Conservation (phyloP, 2,888 invertebrate genomes). For the Pseudococcus jackbeardsleyi region DNA sequence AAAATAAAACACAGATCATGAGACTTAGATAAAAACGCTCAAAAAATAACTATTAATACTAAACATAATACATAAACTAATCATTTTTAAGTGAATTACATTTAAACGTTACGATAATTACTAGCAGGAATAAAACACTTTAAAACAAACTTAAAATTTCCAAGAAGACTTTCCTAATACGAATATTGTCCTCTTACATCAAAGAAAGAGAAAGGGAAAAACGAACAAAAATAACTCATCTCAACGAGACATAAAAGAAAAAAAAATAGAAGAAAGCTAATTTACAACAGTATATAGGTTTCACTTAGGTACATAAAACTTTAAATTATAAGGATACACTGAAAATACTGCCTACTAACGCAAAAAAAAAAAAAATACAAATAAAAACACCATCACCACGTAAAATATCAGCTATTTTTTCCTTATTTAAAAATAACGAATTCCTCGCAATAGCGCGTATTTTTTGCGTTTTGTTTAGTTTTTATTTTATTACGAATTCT, state of each 20-base stretch:
- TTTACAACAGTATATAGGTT: conserved; percentile 60
- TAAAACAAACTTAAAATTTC: conserved; percentile 63
- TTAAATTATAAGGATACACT: conserved; percentile 58
- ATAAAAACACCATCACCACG: conserved; percentile 64
- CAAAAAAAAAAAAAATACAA: conserved; percentile 58
- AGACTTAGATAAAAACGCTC: conserved; percentile 65
- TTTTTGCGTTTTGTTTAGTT: conserved; percentile 29
- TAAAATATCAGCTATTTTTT: conserved; percentile 60
- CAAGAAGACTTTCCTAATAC: conserved; percentile 57
- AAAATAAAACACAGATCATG: conserved; percentile 65
- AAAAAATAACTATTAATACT: conserved; percentile 63
- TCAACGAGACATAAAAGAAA: conserved; percentile 41
- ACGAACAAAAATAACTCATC: conserved; percentile 49
- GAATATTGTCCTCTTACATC: conserved; percentile 60
- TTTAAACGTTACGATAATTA: conserved; percentile 59
- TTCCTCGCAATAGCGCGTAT: background rate
- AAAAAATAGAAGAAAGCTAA: conserved; percentile 45
- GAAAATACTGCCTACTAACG: conserved; percentile 64
- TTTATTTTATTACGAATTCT: conserved; percentile 29
- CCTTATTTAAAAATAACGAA: conserved; percentile 21
- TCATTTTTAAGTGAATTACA: conserved; percentile 64
- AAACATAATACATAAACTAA: conserved; percentile 62
- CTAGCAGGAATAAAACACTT: conserved; percentile 65
- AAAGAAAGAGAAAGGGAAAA: conserved; percentile 51
- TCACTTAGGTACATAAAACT: conserved; percentile 59